A percentile compares a stretch with the other conserved stretches of the same genome.
Evolutionary conservation across 2,888 invertebrate genomes (phyloP).

Genomic region (Parascotia fuliginaria): DNA sequence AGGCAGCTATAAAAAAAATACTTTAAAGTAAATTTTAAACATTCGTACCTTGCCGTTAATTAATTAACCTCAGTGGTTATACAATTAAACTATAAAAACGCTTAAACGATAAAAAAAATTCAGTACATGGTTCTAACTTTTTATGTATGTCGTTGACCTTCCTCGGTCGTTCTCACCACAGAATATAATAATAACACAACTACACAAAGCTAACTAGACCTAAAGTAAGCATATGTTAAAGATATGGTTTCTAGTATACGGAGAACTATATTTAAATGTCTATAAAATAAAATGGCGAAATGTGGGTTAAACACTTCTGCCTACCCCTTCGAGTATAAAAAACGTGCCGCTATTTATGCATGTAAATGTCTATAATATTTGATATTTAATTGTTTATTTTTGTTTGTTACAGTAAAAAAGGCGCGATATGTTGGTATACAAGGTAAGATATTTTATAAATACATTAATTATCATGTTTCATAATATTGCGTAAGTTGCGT

Average conservation of each 20-base stretch:
- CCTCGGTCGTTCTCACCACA: slow-evolving; percentile 7
- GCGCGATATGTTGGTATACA: slow-evolving; percentile 94
- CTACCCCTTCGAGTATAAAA: too few species aligned
- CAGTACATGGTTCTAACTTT: slow-evolving; percentile 3
- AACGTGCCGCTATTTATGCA: too few species aligned
- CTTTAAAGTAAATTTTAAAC: neutral
- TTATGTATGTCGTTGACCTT: slow-evolving; percentile 13
- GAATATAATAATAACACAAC: too few species aligned
- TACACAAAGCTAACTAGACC: too few species aligned
- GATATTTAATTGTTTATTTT: slow-evolving; percentile 33
- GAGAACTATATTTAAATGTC: too few species aligned
- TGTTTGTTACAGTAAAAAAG: slow-evolving; percentile 93
- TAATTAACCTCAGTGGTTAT: slow-evolving; percentile 10
- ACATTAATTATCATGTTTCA: neutral
- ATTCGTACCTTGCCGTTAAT: too few species aligned
- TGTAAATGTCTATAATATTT: slow-evolving; percentile 13
- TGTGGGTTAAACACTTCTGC: too few species aligned
- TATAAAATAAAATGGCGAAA: too few species aligned
- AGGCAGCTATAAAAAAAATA: too few species aligned
- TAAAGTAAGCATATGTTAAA: too few species aligned
- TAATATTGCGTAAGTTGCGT: neutral
- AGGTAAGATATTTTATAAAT: slow-evolving; percentile 85
- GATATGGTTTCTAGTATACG: too few species aligned
- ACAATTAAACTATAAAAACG: slow-evolving; percentile 9
- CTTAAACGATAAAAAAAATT: slow-evolving; percentile 5